These are phyloP conservation scores for Tiaroga cobitis DNA, from an alignment of 2,797 vertebrate species.

Conservation along the genomic window DNA sequence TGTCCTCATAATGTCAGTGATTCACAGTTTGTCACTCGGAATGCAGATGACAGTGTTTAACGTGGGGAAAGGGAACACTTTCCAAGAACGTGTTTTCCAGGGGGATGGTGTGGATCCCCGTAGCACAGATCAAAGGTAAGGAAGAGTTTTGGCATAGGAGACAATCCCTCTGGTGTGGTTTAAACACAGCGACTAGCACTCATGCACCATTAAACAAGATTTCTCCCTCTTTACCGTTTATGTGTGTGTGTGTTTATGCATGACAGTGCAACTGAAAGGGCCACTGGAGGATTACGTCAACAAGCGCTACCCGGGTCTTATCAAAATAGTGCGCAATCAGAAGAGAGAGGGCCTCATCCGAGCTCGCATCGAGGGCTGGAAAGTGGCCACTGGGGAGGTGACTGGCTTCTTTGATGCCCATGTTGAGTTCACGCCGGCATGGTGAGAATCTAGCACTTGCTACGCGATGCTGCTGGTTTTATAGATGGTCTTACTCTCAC, in stretches of 20 bases:
- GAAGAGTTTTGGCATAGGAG: conserved; percentile 28
- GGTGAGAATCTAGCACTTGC: conserved; percentile 74
- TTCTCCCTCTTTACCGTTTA: background rate
- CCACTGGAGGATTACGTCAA: conserved; percentile 95
- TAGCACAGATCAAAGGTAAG: conserved; percentile 51
- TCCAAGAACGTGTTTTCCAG: conserved; percentile 41
- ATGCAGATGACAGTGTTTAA: conserved; percentile 39
- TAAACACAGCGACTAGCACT: conserved; percentile 27
- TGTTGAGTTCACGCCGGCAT: conserved; percentile 94
- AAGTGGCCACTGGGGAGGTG: conserved; percentile 89
- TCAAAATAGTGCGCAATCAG: conserved; percentile 96
- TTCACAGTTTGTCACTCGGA: conserved; percentile 17
- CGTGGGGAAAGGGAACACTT: conserved; percentile 6
- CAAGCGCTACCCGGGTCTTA: conserved; percentile 92
- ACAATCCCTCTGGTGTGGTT: conserved; percentile 35
- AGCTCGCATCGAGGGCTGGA: conserved; percentile 96
- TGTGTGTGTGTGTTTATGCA: conserved; percentile 46
- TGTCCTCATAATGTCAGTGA: conserved; percentile 46
- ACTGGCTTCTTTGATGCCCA: conserved; percentile 97
- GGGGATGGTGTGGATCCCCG: conserved; percentile 34
- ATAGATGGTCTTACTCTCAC: background rate
- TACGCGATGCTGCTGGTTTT: background rate
- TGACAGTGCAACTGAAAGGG: conserved; percentile 90
- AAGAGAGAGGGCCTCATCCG: conserved; percentile 95
- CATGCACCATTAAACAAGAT: conserved; percentile 18